Base-by-base conservation (phyloP, 2,113 vertebrate species). In the Centropristis striata region DNA sequence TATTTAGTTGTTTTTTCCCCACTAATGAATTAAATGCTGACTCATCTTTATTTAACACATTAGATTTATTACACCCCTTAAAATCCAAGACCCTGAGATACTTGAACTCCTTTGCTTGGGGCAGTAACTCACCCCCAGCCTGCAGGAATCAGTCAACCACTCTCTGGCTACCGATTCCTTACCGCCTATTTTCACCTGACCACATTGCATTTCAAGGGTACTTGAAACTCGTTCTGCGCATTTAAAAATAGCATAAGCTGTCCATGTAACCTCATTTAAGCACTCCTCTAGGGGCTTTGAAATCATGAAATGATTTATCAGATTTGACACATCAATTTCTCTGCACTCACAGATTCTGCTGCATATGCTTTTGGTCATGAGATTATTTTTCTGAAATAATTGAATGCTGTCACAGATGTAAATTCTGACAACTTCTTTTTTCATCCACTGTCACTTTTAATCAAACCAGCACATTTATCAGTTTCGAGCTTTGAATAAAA, bases 221-320 rank as follows among this genome's bases (percentile, higher is more conserved):
- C 55, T 2, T 27, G 32, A 68, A 65, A 67, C 47, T 21, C 20
- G 8, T 73, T 50, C 58, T 47, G 11, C 14, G 39, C 49, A n/a
- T 85, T 71, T 81, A 81, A 86, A 90, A 86, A 81, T 88, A 83
- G 57, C 46, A 72, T 37, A 61, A 83, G 79, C 75, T 81, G 55
- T 81, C 59, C 54, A 51, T 71, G 71, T 80, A 81, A 73, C 79
- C 80, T 81, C 36, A 79, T 78, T 78, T 65, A 65, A 61, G n/a
- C 64, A 23, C 37, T 79, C 58, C 41, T 69, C 59, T 0, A n/a
- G 69, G 66, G 63, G 58, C 55, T 80, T 78, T 69, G 50, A 75
- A 83, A 73, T 86, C 68, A 37, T 37, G 2, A 60, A 74, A 64
- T 76, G 81, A 90, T 85, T 78, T 79, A 85, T 88, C 59, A 69